A percentile compares a stretch with the other conserved stretches of the same genome.
These are phyloP conservation scores for Acrobasis repandana DNA, from an alignment of 2,888 invertebrate species.

Conservation along the genomic window DNA sequence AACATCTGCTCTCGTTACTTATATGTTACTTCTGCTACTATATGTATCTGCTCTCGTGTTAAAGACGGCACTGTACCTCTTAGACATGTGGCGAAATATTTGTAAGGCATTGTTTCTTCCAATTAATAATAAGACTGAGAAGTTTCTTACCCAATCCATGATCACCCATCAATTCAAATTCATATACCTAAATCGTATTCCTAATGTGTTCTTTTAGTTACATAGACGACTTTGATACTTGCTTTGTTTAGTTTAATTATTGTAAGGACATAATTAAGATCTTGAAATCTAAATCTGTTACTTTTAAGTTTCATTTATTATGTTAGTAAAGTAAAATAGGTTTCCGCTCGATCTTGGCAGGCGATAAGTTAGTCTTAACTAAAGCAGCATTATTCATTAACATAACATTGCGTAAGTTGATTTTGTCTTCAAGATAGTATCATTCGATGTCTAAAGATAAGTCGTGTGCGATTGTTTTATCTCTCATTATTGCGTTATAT, in stretches of 20 bases:
- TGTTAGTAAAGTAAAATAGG: conserved; percentile 16
- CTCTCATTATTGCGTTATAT: conserved; percentile 17
- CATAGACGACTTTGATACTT: conserved; percentile 36
- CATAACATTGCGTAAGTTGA: conserved; percentile 1
- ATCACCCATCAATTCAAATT: conserved; percentile 32
- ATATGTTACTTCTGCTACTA: no score
- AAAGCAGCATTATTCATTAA: conserved; percentile 3
- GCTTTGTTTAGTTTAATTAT: conserved; percentile 24
- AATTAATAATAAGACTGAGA: conserved; percentile 61
- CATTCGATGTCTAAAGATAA: conserved; percentile 16
- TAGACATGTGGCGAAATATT: conserved; percentile 31
- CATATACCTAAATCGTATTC: conserved; percentile 36
- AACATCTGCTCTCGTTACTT: no score
- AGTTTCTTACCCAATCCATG: conserved; percentile 37
- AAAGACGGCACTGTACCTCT: no score
- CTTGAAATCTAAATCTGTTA: conserved; percentile 14
- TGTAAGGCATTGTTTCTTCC: conserved; percentile 32
- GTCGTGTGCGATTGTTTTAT: conserved; percentile 18
- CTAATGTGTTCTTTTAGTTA: conserved; percentile 47
- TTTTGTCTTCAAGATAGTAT: background rate
- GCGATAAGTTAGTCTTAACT: conserved; percentile 22
- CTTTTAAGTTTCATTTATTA: conserved; percentile 18
- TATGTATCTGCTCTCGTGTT: no score
- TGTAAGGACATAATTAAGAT: conserved; percentile 17
- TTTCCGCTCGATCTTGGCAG: conserved; percentile 11